Evolutionary conservation across 2,113 vertebrate species (phyloP), one percentile per base, ranked within the genome.

Genomic region (Megaceryle torquata): DNA sequence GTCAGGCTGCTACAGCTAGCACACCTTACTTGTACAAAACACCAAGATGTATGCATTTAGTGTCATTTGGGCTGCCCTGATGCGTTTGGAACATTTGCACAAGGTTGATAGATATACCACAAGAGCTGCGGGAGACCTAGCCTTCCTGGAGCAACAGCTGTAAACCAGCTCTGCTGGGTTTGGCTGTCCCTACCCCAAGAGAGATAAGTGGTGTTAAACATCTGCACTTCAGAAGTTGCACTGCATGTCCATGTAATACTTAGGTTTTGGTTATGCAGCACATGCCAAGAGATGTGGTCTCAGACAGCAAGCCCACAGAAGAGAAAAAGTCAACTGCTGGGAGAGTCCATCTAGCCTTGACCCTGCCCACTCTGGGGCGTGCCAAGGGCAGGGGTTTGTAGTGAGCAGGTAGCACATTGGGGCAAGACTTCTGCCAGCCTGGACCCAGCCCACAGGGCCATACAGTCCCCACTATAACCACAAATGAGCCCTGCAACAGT

Each of bases 381-480:
- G 41, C 20, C 6, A 0, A 60, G 61, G 33, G 61, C 28, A n/a
- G 50, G 11, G 10, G 4, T 3, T 37, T 20, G 22, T 6, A 4
- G 33, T 1, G 0, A 82, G 71, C 11, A 35, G 41, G 48, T 31
- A 91, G 37, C 14, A 65, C 13, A 3, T 7, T 4, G 14, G 20
- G 56, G 10, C 22, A 75, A 17, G 10, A 2, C 28, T 83, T 37
- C 25, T 60, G 63, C 22, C 70, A 77, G 68, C 59, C 69, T 28
- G n/a, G 39, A 64, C 44, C 14, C 43, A 64, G 48, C 13, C 50
- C 59, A n/a, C 0, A 0, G 39, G 12, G 12, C 25, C 46, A 5
- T 2, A 29, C 26, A 60, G 29, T 4, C 43, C 43, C 15, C 53
- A 31, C 61, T 35, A 51, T 1, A 1, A 26, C 19, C 31, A 22